Conservation (phyloP, 2,113 vertebrate species). For the Sporophila hypoxantha region DNA sequence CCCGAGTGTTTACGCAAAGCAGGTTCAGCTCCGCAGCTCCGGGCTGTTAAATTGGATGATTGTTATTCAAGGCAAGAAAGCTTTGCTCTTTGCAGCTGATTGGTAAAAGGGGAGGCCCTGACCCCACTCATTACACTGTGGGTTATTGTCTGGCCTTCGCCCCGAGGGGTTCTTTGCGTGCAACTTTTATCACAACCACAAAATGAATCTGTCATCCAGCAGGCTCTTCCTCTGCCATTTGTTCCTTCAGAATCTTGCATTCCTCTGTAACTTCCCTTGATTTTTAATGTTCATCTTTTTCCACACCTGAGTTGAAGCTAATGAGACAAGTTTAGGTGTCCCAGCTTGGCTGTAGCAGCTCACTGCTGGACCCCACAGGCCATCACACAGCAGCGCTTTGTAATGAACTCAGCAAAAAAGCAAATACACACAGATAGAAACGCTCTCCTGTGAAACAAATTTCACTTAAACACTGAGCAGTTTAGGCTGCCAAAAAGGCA, state of each 20-base stretch:
- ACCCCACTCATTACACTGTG: neutral
- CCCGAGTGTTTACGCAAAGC: neutral
- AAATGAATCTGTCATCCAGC: neutral
- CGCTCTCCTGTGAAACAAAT: neutral
- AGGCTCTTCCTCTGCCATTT: neutral
- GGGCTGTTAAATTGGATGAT: neutral
- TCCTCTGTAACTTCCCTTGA: neutral
- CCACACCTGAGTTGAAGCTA: neutral
- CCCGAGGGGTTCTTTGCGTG: neutral
- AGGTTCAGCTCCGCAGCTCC: neutral
- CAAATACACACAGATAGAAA: neutral
- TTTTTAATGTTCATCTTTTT: neutral
- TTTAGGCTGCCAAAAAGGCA: conserved; percentile 2
- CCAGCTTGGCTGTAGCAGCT: neutral
- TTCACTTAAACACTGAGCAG: neutral
- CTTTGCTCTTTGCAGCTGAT: neutral
- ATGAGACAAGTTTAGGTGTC: neutral
- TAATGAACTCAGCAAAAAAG: neutral
- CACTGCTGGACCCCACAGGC: neutral
- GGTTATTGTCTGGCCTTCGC: neutral
- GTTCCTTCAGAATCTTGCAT: neutral
- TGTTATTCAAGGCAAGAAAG: neutral
- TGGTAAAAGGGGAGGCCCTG: neutral
- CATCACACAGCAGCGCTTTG: neutral
- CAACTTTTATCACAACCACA: neutral